These are phyloP conservation scores for Trididemnum miniatum DNA, from an alignment of 23 tunicate species.

Conservation along the genomic window DNA sequence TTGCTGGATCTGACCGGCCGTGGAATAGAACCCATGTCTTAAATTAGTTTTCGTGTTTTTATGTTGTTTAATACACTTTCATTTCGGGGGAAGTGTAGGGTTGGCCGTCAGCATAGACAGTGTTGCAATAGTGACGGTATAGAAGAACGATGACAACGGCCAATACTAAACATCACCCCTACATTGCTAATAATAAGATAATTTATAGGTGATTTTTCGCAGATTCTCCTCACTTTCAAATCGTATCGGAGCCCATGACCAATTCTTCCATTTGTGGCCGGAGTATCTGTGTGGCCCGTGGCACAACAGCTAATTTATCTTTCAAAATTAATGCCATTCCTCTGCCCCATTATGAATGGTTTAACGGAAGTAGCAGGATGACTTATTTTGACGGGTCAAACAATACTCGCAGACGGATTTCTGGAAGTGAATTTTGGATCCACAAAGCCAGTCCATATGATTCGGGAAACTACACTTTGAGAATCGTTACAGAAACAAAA, in stretches of 20 bases:
- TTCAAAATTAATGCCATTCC: slow-evolving; percentile 37
- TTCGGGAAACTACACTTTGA: slow-evolving; percentile 31
- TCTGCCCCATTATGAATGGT: slow-evolving; percentile 23
- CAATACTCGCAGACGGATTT: not conserved
- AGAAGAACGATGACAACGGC: too few species aligned
- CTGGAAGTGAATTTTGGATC: slow-evolving; percentile 27
- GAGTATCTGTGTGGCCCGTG: not conserved
- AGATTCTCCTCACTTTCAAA: not conserved
- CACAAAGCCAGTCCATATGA: slow-evolving; percentile 10
- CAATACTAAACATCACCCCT: too few species aligned
- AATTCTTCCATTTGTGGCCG: not conserved
- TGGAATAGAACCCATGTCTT: too few species aligned
- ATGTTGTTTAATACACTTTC: too few species aligned
- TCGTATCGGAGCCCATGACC: not conserved
- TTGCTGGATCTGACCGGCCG: too few species aligned
- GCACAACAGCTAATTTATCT: slow-evolving; percentile 19
- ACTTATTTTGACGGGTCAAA: not conserved
- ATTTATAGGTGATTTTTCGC: too few species aligned
- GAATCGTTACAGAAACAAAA: not conserved
- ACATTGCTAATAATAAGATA: too few species aligned
- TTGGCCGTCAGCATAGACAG: too few species aligned
- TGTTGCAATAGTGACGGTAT: too few species aligned
- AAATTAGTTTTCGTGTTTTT: too few species aligned
- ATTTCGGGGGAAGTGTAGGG: too few species aligned
- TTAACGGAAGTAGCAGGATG: slow-evolving; percentile 4